Percentiles rank a stretch among this genome's conserved stretches.
Conservation (phyloP, 2,113 vertebrate genomes). For the Mola mola region DNA sequence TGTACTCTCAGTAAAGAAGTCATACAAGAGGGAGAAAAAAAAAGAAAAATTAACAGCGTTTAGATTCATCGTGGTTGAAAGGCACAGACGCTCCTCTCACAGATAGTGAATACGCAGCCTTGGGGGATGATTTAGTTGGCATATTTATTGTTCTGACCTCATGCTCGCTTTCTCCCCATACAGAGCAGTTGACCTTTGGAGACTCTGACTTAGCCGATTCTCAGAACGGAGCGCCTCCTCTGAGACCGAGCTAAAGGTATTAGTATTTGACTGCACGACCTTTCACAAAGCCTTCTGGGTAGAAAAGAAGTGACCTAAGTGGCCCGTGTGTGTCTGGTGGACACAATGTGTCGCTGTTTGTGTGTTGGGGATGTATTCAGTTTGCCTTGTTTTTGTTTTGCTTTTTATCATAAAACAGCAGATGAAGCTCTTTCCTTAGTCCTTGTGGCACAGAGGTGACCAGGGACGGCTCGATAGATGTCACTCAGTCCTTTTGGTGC, state of each 20-base stretch:
- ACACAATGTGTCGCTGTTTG: constrained; percentile 33
- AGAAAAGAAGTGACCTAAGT: constrained; percentile 68
- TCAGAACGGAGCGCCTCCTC: constrained; percentile 58
- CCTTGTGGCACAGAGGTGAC: constrained; percentile 17
- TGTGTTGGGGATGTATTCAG: not conserved
- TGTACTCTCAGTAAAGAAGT: constrained; percentile 28
- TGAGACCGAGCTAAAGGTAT: constrained; percentile 77
- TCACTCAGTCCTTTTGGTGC: constrained; percentile 26
- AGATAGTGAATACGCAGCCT: constrained; percentile 59
- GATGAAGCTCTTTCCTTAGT: constrained; percentile 42
- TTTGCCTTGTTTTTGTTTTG: not conserved
- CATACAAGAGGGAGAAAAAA: not conserved
- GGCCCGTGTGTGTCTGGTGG: constrained; percentile 49
- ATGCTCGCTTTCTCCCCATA: constrained; percentile 56
- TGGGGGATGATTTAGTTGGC: constrained; percentile 50
- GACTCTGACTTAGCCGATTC: constrained; percentile 62
- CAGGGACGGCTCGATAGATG: constrained; percentile 34
- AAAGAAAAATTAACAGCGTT: no score
- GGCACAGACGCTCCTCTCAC: constrained; percentile 48
- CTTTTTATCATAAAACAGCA: constrained; percentile 25
- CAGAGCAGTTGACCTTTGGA: constrained; percentile 66
- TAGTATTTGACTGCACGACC: constrained; percentile 72
- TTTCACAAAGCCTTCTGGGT: constrained; percentile 75
- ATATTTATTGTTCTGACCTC: constrained; percentile 71
- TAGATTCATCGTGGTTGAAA: constrained; percentile 46